These are phyloP conservation scores for Saccostrea glomerata DNA, from an alignment of 1,140 invertebrate species.

Conservation along the genomic window DNA sequence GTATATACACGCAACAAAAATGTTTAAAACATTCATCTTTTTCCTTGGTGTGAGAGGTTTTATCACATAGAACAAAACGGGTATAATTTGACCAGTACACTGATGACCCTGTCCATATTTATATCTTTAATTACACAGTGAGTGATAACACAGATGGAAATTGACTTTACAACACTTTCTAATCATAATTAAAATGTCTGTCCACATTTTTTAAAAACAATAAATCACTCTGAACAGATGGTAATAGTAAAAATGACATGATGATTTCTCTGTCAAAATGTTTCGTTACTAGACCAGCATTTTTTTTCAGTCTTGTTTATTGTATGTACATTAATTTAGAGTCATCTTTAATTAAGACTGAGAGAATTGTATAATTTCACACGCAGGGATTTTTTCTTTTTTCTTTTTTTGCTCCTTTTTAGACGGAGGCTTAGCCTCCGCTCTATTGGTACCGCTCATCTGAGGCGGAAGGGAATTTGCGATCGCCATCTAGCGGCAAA, in stretches of 20 bases:
- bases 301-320: constrained; percentile 8
- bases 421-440: too few species aligned
- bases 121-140: neutral
- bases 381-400: neutral
- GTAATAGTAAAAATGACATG: neutral
- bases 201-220: neutral
- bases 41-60: neutral
- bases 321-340: neutral
- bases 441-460: too few species aligned
- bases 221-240: neutral
- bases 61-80: neutral
- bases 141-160: neutral
- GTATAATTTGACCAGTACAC: neutral
- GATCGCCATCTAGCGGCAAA: too few species aligned
- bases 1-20: neutral
- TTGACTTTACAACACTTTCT: neutral
- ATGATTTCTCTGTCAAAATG: neutral
- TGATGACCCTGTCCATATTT: neutral
- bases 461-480: too few species aligned
- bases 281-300: neutral
- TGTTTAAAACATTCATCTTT: neutral
- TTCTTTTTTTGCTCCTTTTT: too few species aligned
- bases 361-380: neutral
- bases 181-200: neutral
- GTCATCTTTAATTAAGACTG: neutral